Evolutionary conservation across 2,888 invertebrate species (phyloP), one percentile per base, ranked within the genome.

Genomic region (Therioaphis trifolii): DNA sequence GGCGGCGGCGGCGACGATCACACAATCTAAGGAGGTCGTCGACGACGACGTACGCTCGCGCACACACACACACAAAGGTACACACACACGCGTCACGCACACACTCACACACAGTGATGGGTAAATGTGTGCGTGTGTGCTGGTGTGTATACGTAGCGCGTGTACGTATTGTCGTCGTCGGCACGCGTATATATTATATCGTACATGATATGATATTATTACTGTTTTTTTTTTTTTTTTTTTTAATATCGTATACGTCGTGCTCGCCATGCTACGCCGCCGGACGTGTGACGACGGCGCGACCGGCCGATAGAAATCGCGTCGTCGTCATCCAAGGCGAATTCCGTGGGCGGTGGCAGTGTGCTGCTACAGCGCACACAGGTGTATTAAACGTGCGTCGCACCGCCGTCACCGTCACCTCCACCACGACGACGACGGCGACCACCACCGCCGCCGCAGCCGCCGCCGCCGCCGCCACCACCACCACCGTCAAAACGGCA

Each of bases 161-260:
- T 18, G 71, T 29, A n/a, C 71, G 71, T n/a, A n/a, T 24, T 9
- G 15, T 18, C 43, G 14, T 1, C 27, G 27, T 15, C 66, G 43
- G 18, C 49, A 11, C 9, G 15, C n/a, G 12, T 40, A n/a, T 66
- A 7, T 12, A 40, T 21, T 35, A 35, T 49, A 15, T 15, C 0
- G 46, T 4, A n/a, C n/a, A n/a, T n/a, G n/a, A n/a, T n/a, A n/a
- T n/a, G n/a, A n/a, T n/a, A n/a, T n/a, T n/a, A n/a, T n/a, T n/a
- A n/a, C n/a, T n/a, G n/a, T n/a, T n/a, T n/a, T n/a, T n/a, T n/a
- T n/a, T n/a, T n/a, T n/a, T n/a, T n/a, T n/a, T n/a, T n/a, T n/a
- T n/a, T n/a, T n/a, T n/a, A n/a, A n/a, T n/a, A n/a, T n/a, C n/a
- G 43, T 43, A 43, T 75, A 71, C 75, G 46, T 46, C 18, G 76